Base-by-base conservation (phyloP, 2,113 vertebrate genomes). In the Oenanthe melanoleuca region DNA sequence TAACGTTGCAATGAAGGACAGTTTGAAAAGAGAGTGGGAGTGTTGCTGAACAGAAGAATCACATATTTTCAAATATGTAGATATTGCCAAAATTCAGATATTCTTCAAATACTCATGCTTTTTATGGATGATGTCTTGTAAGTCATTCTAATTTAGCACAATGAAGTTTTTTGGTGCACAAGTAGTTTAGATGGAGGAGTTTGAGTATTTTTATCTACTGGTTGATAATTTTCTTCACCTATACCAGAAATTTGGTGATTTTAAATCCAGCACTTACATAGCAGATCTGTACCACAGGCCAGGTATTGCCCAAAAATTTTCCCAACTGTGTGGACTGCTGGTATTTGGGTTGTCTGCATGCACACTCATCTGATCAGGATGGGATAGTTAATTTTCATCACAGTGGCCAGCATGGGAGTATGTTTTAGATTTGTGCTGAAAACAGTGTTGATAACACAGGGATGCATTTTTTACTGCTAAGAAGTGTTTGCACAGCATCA, bases 381-480 rank as follows among this genome's bases (percentile, higher is more conserved):
- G 12, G 22, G 14, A 57, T 21, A 37, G 20, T 14, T 56, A 19
- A 47, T 81, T 81, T 77, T 66, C 16, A 26, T 45, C 57, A 47
- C 1, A 66, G 7, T 31, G 65, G 21, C 11, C 50, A 11, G 1
- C 24, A 52, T 9, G 11, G 4, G 12, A 31, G 4, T 29, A 5
- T 8, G 3, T 22, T 52, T 75, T 75, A 37, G 24, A 61, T 75
- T 20, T 75, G 13, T 61, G 12, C 12, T 60, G 38, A 31, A 84
- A 59, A 55, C 7, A 26, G 8, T 65, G n/a, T 38, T 60, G 44
- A 60, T 50, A 50, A 56, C 12, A 40, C 10, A 65, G 15, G 4
- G 21, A 34, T 80, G 4, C 16, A 61, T 85, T 28, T 5, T 3
- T 28, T 61, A 37, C 12, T 50, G 13, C 21, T 85, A 33, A 71